Conservation (phyloP, 2,797 vertebrate species). For the Paguma larvata region DNA sequence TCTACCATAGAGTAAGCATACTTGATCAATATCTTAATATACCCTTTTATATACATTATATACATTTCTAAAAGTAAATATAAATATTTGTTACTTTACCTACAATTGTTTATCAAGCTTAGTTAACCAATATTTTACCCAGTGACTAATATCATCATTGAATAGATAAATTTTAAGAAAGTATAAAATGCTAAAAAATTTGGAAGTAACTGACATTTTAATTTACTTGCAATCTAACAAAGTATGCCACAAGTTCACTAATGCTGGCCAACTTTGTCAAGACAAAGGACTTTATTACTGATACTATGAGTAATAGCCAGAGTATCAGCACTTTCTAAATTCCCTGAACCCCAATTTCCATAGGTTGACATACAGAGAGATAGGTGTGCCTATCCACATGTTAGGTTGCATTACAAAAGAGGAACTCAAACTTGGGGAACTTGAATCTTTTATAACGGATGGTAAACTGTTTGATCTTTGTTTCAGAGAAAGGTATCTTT, state of each 20-base stretch:
- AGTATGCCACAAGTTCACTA: background rate
- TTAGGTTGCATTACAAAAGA: background rate
- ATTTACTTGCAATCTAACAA: background rate
- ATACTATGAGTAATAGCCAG: background rate
- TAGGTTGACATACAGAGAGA: background rate
- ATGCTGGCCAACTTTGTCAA: background rate
- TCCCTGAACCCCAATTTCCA: background rate
- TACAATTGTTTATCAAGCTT: background rate
- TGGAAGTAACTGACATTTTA: background rate
- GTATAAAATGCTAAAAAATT: background rate
- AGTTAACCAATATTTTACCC: constrained; percentile 26
- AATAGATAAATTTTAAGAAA: background rate
- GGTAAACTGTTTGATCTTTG: background rate
- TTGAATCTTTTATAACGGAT: background rate
- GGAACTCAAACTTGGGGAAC: background rate
- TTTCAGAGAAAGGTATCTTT: background rate
- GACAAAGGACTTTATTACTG: background rate
- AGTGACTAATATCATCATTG: background rate
- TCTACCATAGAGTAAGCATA: background rate
- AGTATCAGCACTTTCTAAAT: background rate
- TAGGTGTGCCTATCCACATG: background rate
- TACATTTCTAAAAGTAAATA: background rate
- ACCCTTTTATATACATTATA: background rate
- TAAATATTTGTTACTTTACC: background rate
- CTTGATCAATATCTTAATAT: background rate